phyloP scores from a whole-genome alignment of 2,113 vertebrate genomes.

The Dicentrarchus labrax region DNA sequence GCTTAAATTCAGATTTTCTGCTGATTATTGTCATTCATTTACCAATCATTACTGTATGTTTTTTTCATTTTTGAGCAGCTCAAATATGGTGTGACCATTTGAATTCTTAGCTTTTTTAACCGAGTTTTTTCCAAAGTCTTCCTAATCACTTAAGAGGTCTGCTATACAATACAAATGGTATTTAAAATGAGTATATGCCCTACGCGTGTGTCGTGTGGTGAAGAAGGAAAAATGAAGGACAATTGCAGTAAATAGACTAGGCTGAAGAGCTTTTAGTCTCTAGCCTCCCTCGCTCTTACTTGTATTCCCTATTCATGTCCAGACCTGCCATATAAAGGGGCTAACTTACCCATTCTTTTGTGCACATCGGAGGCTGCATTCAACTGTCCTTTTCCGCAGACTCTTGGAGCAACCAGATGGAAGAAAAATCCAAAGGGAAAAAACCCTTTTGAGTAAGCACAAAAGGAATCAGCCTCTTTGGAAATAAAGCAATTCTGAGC shows the following conservation, averaged over 20 bases:
- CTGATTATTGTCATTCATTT: slow-evolving; percentile 7
- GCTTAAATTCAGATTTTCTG: slow-evolving; percentile 1
- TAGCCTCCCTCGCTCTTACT: slow-evolving; percentile 69
- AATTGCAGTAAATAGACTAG: slow-evolving; percentile 73
- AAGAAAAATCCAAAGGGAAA: slow-evolving; percentile 90
- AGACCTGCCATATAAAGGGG: slow-evolving; percentile 84
- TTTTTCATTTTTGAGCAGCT: background rate
- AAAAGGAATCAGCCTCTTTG: slow-evolving; percentile 85
- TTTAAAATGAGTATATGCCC: slow-evolving; percentile 31
- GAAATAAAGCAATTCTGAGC: slow-evolving; percentile 83
- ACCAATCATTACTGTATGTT: background rate
- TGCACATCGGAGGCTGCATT: slow-evolving; percentile 99
- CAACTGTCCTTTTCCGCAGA: slow-evolving; percentile 94
- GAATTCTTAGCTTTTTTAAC: background rate
- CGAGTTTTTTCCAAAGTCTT: background rate
- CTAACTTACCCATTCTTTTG: slow-evolving; percentile 99
- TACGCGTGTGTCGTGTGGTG: background rate
- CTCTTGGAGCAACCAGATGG: slow-evolving; percentile 93
- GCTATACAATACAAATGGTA: background rate
- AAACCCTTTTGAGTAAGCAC: slow-evolving; percentile 90
- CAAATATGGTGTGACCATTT: background rate
- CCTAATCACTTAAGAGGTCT: background rate
- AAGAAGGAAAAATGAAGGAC: slow-evolving; percentile 50
- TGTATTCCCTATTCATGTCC: slow-evolving; percentile 83
- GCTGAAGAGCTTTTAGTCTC: slow-evolving; percentile 77